These are phyloP conservation scores for Carduelis carduelis DNA, from an alignment of 2,797 vertebrate species.

Conservation along the genomic window DNA sequence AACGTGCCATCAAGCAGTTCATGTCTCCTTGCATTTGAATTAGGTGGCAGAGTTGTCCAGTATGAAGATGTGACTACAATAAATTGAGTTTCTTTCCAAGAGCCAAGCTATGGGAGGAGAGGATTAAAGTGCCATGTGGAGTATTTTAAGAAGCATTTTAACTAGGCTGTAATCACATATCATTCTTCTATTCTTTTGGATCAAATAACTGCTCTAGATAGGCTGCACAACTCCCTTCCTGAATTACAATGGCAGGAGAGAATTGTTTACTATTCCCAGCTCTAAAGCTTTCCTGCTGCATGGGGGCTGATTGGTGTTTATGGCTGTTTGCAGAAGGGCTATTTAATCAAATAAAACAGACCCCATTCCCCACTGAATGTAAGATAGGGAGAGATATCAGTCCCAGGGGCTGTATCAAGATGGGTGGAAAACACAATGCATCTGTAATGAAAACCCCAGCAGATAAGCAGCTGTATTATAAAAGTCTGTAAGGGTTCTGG, in stretches of 20 bases:
- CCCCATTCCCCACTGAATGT: background rate
- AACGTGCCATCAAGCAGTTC: constrained; percentile 6
- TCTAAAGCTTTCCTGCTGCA: background rate
- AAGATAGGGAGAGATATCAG: background rate
- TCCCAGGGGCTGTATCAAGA: constrained; percentile 8
- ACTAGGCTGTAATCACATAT: constrained; percentile 18
- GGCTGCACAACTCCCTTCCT: background rate
- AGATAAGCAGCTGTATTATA: constrained; percentile 27
- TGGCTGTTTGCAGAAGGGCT: constrained; percentile 43
- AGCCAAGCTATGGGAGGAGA: background rate
- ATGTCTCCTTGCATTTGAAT: constrained; percentile 10
- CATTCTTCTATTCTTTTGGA: constrained; percentile 10
- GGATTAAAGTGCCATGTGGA: background rate
- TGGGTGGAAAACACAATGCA: background rate
- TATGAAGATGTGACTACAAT: constrained; percentile 34
- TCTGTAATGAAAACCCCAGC: constrained; percentile 14
- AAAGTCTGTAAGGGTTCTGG: background rate
- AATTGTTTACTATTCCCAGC: constrained; percentile 8
- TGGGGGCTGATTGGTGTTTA: background rate
- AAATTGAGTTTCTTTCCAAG: constrained; percentile 44
- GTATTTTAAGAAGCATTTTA: constrained; percentile 36
- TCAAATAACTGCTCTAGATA: background rate
- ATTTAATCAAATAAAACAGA: constrained; percentile 45
- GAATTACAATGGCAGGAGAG: background rate
- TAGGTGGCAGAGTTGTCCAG: background rate